Evolutionary conservation across 2,888 invertebrate species (phyloP).

Genomic region (Drosophila nigricruria): DNA sequence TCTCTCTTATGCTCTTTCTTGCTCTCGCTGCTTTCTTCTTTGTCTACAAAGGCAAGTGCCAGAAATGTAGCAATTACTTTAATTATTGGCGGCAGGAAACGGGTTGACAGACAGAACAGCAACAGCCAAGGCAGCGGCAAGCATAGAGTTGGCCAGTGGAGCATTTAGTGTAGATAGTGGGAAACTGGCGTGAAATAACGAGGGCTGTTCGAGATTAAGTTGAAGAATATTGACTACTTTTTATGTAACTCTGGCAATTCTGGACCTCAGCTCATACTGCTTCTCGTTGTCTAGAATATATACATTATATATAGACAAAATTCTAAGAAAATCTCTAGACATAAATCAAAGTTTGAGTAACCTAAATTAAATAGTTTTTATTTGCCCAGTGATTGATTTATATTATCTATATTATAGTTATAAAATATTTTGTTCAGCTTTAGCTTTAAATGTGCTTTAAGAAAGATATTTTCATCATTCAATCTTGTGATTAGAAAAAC

Average conservation of each 20-base stretch:
- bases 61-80: constrained; percentile 80
- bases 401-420: too few relatives aligned
- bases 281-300: background rate
- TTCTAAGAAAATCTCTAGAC: too few relatives aligned
- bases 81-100: constrained; percentile 80
- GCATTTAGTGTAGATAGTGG: constrained; percentile 15
- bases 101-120: constrained; percentile 71
- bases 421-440: too few relatives aligned
- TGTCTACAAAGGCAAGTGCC: constrained; percentile 66
- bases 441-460: too few relatives aligned
- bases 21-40: constrained; percentile 1
- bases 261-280: too few relatives aligned
- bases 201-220: constrained; percentile 15
- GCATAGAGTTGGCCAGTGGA: constrained; percentile 10
- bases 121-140: constrained; percentile 16
- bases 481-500: too few relatives aligned
- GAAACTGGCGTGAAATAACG: constrained; percentile 14
- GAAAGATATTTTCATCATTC: too few relatives aligned
- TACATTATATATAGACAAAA: background rate
- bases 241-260: background rate
- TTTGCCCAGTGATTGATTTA: too few relatives aligned
- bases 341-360: too few relatives aligned
- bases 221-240: too few relatives aligned
- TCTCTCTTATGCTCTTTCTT: background rate
- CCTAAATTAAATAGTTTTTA: too few relatives aligned